Conservation (phyloP, 2,113 vertebrate genomes). For the Gallinago paraguaiae region DNA sequence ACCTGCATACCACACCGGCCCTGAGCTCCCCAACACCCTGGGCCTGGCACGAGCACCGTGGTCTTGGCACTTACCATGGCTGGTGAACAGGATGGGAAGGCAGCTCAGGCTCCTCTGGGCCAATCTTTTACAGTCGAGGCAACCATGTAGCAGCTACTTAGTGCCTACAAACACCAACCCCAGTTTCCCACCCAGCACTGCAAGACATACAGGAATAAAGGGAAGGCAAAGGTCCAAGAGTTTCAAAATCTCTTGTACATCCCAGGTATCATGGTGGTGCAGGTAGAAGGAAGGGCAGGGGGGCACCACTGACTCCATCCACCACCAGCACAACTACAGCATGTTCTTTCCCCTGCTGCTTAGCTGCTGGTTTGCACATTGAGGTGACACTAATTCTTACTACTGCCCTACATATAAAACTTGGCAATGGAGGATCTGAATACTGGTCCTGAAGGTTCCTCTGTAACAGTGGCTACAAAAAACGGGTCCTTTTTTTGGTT, state of each 20-base stretch:
- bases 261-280: fast-evolving
- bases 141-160: no score
- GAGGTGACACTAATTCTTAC: background rate
- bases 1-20: no score
- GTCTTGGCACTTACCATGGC: no score
- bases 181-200: background rate
- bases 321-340: background rate
- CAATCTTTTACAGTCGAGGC: no score
- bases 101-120: no score
- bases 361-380: background rate
- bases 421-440: background rate
- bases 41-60: no score
- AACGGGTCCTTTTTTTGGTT: background rate
- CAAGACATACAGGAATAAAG: background rate
- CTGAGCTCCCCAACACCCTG: no score
- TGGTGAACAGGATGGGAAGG: no score
- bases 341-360: background rate
- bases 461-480: background rate
- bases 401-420: background rate
- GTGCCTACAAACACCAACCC: background rate
- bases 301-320: background rate
- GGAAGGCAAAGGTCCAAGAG: background rate
- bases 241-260: background rate
- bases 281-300: background rate
- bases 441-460: background rate